Conservation (phyloP, 2,797 vertebrate genomes). For the Chromis chromis region DNA sequence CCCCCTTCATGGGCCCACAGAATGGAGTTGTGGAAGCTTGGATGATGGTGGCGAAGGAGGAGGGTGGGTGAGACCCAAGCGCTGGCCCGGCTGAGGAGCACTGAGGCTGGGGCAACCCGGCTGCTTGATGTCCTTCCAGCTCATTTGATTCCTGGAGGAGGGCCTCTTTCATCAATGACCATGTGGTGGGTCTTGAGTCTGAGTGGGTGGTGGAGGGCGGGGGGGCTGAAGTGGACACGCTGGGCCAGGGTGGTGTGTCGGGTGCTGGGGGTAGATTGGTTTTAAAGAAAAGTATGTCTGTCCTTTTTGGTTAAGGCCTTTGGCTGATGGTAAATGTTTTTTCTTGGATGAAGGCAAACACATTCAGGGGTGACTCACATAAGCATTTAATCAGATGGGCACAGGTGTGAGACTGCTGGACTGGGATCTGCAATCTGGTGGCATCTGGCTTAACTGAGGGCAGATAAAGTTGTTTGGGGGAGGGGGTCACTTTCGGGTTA, state of each 20-base stretch:
- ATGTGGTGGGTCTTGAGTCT: slow-evolving; percentile 87
- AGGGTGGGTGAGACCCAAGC: slow-evolving; percentile 74
- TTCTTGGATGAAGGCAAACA: neutral
- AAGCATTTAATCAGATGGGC: slow-evolving; percentile 9
- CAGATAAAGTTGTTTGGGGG: slow-evolving; percentile 65
- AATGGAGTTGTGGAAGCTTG: slow-evolving; percentile 83
- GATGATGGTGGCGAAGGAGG: slow-evolving; percentile 51
- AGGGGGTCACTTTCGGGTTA: slow-evolving; percentile 46
- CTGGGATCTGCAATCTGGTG: slow-evolving; percentile 61
- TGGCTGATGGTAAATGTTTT: slow-evolving; percentile 16
- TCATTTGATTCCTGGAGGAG: slow-evolving; percentile 90
- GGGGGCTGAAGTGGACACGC: slow-evolving; percentile 56
- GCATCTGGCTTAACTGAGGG: slow-evolving; percentile 57
- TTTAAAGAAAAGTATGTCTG: slow-evolving; percentile 31
- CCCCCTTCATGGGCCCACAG: slow-evolving; percentile 88
- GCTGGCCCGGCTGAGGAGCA: slow-evolving; percentile 65
- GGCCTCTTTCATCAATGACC: slow-evolving; percentile 88
- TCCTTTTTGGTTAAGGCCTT: slow-evolving; percentile 23
- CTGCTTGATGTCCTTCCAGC: slow-evolving; percentile 94
- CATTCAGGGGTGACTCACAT: neutral
- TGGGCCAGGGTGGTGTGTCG: slow-evolving; percentile 49
- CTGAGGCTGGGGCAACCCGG: slow-evolving; percentile 69
- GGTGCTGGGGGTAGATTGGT: slow-evolving; percentile 23
- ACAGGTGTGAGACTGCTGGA: slow-evolving; percentile 20
- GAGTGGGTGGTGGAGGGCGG: slow-evolving; percentile 74